Base-by-base conservation (phyloP, 2,113 vertebrate species). In the Rhabdomys dilectus region DNA sequence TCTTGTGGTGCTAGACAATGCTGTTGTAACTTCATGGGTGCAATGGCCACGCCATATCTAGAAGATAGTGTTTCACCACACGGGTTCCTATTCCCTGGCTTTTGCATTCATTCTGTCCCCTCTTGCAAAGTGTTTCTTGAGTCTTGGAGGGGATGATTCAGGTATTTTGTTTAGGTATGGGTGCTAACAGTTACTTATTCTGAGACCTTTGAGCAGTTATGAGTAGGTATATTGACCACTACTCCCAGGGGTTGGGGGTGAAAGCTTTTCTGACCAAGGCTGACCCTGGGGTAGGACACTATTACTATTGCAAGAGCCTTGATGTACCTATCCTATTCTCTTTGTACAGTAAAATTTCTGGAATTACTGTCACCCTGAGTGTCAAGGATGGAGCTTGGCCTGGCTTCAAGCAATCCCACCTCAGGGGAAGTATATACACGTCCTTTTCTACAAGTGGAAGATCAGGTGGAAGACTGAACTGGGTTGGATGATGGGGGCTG, bases 401-500 rank as follows among this genome's bases (percentile, higher is more conserved):
- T 94, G 13, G 48, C 68, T 93, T 91, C 26, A 90, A 51, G 76
- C 34, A 60, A 66, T 64, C 36, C 5, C 62, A 51, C 26, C n/a
- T 60, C 51, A 31, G 39, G 53, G 51, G 42, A 76, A 31, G 34
- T 82, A 36, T 34, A 9, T 7, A 45, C 29, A 24, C n/a, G 51
- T 95, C 56, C 45, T 68, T 89, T 86, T 72, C 84, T 76, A n/a
- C 21, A 58, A 70, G 24, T 89, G 76, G 72, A 87, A 87, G 60
- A 78, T 77, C 3, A 66, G 26, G 31, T 85, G 66, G 72, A 56
- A 80, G 89, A 2, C 13, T 48, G 31, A 7, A 12, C 12, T 3
- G 31, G 53, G 48, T n/a, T 19, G 56, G 29, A 2, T 15, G n/a
- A 13, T 10, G 48, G 66, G 31, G 45, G 51, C 19, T 10, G 6